Base-by-base conservation (phyloP, 2,888 invertebrate species). In the Biston betularia region DNA sequence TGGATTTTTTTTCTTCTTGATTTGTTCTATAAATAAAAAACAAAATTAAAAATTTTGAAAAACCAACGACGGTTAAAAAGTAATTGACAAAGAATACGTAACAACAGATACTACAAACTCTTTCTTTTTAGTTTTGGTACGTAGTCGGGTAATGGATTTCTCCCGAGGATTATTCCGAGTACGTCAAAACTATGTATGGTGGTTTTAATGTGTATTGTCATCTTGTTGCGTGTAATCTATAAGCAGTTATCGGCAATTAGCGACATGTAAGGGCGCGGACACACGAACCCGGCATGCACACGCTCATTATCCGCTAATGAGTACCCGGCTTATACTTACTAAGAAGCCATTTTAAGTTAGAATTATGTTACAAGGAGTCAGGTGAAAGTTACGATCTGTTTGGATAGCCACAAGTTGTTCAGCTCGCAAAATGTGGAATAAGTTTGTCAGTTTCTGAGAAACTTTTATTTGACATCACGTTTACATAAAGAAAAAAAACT, bases 271-370 rank as follows among this genome's bases (percentile, higher is more conserved):
- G 61, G 73, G 61, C 69, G 67, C 56, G 65, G 34, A 64, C 69
- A 63, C 65, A 70, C 70, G 56, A 46, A 12, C 67, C 48, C 35
- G 55, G 35, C 24, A 24, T 45, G 35, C 40, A 55, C 34, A 40
- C 24, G 59, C 65, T 69, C 70, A 71, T 74, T 74, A 65, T 50
- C 57, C 34, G 64, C 65, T 74, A 74, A 74, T 72, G 74, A 69
- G 69, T 48, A 69, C 55, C 58, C 15, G 48, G 44, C 55, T 55
- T 55, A 54, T 15, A 0, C 14, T 53, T 53, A 38, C 54, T 42
- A 10, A 38, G 44, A 44, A 42, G 33, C 54, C 42, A n/a, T 44
- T 54, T 44, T 33, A 42, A 54, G 42, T 14, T 33, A 33, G 52
- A 38, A 53, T 15, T 53, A 64, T 53, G 57, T 57, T 49, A 42